Base-by-base conservation (phyloP, 2,797 vertebrate genomes). In the Malurus leucopterus region DNA sequence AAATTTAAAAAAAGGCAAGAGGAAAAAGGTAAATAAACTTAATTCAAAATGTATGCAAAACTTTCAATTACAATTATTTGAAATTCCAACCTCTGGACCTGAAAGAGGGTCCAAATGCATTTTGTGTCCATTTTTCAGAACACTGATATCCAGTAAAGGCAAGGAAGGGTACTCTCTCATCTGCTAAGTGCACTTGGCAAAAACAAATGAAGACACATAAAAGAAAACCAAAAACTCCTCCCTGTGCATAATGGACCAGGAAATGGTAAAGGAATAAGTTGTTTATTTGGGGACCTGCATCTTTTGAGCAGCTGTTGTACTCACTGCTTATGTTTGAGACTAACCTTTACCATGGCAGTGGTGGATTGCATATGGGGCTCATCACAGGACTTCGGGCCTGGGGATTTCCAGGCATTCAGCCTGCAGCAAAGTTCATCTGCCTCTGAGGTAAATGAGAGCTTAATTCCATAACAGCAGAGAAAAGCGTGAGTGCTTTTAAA, bases 141-240 rank as follows among this genome's bases (percentile, higher is more conserved):
- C 0, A 0, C 32, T 71, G 58, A 88, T 89, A 67, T 9, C 49
- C 71, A 81, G 30, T 0, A 0, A 87, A 85, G 57, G 55, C 36
- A 57, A 81, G 43, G 34, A 78, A 84, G 27, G 11, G 8, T 54
- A 17, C 17, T 43, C 69, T 59, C 67, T 61, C 79, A n/a, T 61
- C 53, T 89, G 38, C 29, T 89, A 88, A 89, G 76, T 76, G 63
- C 70, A 81, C 46, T 92, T 90, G 76, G 76, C 82, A 88, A 81
- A 92, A 90, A 62, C 55, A 94, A 89, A 89, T 11, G 71, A 83
- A 85, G 73, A 87, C 38, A 68, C 24, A 16, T 34, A 77, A 78
- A 91, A 86, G 64, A 86, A 86, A 77, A 55, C 32, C 75, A 29
- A 84, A 54, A 81, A 78, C 41, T 89, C 64, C 67, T 84, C 55